Evolutionary conservation across 1,140 invertebrate genomes (phyloP).

Genomic region (Drosophila truncata): DNA sequence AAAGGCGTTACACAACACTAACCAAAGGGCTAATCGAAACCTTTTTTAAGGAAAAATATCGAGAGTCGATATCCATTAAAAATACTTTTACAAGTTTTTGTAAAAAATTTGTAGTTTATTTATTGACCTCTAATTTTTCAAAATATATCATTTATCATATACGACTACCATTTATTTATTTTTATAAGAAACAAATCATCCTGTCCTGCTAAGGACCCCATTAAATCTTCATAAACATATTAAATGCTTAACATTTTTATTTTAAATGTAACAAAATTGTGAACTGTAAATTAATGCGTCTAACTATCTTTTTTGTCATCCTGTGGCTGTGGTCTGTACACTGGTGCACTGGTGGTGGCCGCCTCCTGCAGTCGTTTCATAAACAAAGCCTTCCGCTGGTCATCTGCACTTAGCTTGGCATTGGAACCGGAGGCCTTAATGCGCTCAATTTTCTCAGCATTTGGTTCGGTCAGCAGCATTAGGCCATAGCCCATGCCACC

Average conservation of each 20-base stretch:
- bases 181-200: too few species aligned
- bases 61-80: too few species aligned
- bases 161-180: too few species aligned
- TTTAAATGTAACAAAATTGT: slow-evolving; percentile 42
- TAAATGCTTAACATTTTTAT: slow-evolving; percentile 42
- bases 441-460: slow-evolving; percentile 86
- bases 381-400: slow-evolving; percentile 66
- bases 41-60: too few species aligned
- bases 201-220: not conserved
- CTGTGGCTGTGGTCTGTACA: slow-evolving; percentile 42
- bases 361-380: slow-evolving; percentile 76
- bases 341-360: slow-evolving; percentile 46
- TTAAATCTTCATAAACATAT: not conserved
- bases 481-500: slow-evolving; percentile 87
- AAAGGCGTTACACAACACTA: too few species aligned
- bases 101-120: too few species aligned
- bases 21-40: too few species aligned
- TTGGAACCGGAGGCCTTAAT: slow-evolving; percentile 79
- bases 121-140: too few species aligned
- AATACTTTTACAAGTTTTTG: too few species aligned
- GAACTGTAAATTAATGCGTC: not conserved
- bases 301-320: slow-evolving; percentile 61
- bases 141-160: too few species aligned
- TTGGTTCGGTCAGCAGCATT: slow-evolving; percentile 86
- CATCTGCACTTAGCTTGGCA: slow-evolving; percentile 34